A percentile compares a stretch with the other conserved stretches of the same genome.
Evolutionary conservation across 1,140 invertebrate species (phyloP).

Genomic region (Musca domestica): DNA sequence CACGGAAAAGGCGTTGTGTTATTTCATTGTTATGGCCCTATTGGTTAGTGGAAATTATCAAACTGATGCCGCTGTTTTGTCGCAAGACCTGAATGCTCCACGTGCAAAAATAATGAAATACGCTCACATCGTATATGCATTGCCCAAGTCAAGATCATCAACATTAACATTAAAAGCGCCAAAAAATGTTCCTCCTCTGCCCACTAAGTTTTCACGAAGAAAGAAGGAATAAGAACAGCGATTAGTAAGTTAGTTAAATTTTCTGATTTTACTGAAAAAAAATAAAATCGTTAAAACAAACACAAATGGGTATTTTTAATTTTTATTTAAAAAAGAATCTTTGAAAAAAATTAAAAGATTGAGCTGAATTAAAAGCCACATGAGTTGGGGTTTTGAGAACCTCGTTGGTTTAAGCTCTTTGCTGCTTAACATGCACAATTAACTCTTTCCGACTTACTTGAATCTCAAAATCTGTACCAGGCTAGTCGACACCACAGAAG

Average conservation of each 20-base stretch:
- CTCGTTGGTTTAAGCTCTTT: too few species aligned
- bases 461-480: too few species aligned
- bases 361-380: too few species aligned
- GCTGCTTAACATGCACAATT: too few species aligned
- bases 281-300: background rate
- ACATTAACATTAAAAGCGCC: slow-evolving; percentile 38
- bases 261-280: background rate
- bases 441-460: too few species aligned
- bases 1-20: slow-evolving; percentile 45
- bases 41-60: slow-evolving; percentile 42
- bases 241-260: too few species aligned
- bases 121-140: slow-evolving; percentile 45
- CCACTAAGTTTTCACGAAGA: slow-evolving; percentile 37
- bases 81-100: slow-evolving; percentile 36
- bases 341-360: too few species aligned
- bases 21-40: slow-evolving; percentile 47
- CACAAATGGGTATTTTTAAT: too few species aligned
- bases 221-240: slow-evolving; percentile 29
- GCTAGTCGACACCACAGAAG: too few species aligned
- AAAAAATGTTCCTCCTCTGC: slow-evolving; percentile 35
- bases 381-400: too few species aligned
- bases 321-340: too few species aligned
- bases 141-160: slow-evolving; percentile 36
- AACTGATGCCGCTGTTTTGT: slow-evolving; percentile 34
- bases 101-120: slow-evolving; percentile 42